Percentiles rank a stretch among this genome's conserved stretches.
Conservation (phyloP, 2,888 invertebrate genomes). For the Caenorhabditis sp. region DNA sequence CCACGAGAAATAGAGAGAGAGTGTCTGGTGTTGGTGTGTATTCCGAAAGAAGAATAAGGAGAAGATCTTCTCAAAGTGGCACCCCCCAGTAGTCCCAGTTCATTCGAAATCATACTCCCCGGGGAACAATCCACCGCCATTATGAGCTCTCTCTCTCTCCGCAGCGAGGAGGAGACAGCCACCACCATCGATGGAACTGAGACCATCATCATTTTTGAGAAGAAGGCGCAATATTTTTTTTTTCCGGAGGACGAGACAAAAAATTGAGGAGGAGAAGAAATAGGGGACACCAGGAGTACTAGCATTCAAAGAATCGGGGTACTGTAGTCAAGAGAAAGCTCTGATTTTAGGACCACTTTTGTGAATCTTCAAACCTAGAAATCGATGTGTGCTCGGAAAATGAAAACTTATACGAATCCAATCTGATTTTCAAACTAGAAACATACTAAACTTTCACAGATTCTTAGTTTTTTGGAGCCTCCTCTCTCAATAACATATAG, state of each 20-base stretch:
- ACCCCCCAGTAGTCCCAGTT: slow-evolving; percentile 1
- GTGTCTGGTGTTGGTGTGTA: slow-evolving; percentile 16
- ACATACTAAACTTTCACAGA: too few species aligned
- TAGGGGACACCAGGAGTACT: neutral
- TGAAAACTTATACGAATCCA: too few species aligned
- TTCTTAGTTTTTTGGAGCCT: too few species aligned
- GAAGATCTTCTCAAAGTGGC: slow-evolving; percentile 12
- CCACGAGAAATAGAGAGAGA: neutral
- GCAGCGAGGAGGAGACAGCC: neutral
- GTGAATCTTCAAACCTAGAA: too few species aligned
- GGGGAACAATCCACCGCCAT: slow-evolving; percentile 56
- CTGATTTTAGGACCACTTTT: too few species aligned
- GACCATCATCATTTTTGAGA: slow-evolving; percentile 1
- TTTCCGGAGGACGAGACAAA: neutral
- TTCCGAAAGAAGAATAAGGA: slow-evolving; percentile 7
- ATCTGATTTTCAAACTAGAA: too few species aligned
- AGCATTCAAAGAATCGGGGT: too few species aligned
- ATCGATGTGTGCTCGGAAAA: too few species aligned
- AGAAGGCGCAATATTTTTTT: neutral
- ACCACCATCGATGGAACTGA: slow-evolving; percentile 2
- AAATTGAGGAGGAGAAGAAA: neutral
- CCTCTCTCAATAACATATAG: too few species aligned
- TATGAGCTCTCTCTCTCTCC: slow-evolving; percentile 55
- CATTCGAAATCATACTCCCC: slow-evolving; percentile 47
- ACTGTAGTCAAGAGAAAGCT: too few species aligned